Conservation (phyloP, 1,140 invertebrate genomes). For the Andrena cerasifolii region DNA sequence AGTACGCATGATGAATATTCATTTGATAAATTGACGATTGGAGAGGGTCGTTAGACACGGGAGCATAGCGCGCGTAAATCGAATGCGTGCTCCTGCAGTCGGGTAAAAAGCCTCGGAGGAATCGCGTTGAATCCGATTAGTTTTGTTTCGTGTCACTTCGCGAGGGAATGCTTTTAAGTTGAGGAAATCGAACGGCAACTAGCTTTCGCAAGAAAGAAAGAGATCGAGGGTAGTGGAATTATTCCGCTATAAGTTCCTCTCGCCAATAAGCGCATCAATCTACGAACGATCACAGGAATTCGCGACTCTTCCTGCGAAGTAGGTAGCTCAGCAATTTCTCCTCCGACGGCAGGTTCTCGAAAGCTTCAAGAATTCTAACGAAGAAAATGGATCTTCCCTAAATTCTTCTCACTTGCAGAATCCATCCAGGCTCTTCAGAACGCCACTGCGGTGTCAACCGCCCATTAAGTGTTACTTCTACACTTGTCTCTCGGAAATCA, state of each 20-base stretch:
- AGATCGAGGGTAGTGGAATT: not conserved
- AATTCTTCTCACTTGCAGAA: not conserved
- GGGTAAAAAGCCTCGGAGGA: not conserved
- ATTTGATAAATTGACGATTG: slow-evolving; percentile 31
- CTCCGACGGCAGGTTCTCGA: slow-evolving; percentile 28
- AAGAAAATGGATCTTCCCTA: not conserved
- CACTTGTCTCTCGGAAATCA: slow-evolving; percentile 44
- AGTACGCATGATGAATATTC: slow-evolving; percentile 43
- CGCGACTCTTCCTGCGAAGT: not conserved
- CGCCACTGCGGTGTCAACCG: not conserved
- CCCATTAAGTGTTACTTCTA: not conserved
- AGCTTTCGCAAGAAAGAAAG: not conserved
- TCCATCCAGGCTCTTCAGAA: not conserved
- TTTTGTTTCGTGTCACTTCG: not conserved
- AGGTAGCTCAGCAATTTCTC: slow-evolving; percentile 2
- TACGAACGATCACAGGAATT: not conserved
- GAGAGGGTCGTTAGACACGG: slow-evolving; percentile 10
- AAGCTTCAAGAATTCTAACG: not conserved
- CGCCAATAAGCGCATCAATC: not conserved
- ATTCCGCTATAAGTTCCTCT: no score
- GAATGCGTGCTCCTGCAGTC: not conserved
- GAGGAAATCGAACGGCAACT: not conserved
- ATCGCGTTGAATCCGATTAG: not conserved
- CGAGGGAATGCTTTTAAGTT: not conserved
- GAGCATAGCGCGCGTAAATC: not conserved